A percentile compares a stretch with the other conserved stretches of the same genome.
These are phyloP conservation scores for Xenotilapia longispinis DNA, from an alignment of 2,113 vertebrate genomes.

Conservation along the genomic window DNA sequence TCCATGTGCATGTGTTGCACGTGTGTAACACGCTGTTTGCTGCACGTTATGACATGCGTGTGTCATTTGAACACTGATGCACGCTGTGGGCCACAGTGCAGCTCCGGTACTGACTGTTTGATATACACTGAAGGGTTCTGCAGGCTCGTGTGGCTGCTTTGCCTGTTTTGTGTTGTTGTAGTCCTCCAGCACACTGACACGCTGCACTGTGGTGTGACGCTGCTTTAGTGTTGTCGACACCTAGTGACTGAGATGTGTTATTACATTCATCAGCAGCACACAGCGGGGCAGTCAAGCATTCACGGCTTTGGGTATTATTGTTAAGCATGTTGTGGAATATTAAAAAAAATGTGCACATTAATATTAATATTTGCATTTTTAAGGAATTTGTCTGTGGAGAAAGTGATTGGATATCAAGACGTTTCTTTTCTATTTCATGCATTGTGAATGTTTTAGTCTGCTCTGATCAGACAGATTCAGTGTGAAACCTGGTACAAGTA, in stretches of 20 bases:
- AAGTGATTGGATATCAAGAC: not conserved
- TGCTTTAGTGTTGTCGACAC: not conserved
- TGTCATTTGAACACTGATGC: not conserved
- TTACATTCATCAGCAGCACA: not conserved
- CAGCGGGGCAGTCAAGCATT: accelerated
- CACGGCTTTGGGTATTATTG: too few relatives aligned
- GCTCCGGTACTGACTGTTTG: not conserved
- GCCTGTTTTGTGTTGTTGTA: not conserved
- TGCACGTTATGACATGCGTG: not conserved
- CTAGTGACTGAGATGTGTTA: not conserved
- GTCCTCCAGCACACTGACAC: not conserved
- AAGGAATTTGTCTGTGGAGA: not conserved
- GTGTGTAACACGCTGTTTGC: not conserved
- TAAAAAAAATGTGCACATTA: accelerated
- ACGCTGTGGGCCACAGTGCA: not conserved
- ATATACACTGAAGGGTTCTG: not conserved
- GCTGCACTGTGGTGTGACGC: not conserved
- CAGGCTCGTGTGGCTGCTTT: not conserved
- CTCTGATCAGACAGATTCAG: not conserved
- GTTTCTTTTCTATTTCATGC: not conserved
- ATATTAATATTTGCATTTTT: not conserved
- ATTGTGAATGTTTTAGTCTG: not conserved
- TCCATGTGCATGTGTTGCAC: not conserved
- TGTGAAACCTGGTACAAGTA: not conserved
- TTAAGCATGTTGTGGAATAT: not conserved